Evolutionary conservation across 30 jellyfish, hydroid and myxozoan genomes (phyloP), one percentile per base, ranked within the genome.

Genomic region (Hydractinia symbiolongicarpus): DNA sequence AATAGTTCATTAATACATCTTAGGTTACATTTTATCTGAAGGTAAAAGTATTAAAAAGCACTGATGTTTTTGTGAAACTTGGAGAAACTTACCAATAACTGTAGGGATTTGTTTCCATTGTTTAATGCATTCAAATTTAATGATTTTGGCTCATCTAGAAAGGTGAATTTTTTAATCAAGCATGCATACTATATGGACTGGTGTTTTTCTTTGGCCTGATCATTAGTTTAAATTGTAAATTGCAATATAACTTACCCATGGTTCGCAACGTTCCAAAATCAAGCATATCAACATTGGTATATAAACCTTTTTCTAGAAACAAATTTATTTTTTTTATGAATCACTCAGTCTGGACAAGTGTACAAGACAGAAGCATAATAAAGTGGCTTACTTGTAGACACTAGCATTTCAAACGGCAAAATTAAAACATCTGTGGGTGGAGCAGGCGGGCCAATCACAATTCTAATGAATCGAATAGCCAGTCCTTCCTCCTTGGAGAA

Each of bases 191-290:
- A 30, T 30, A 30, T 30, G 1, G 2, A 30, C 44, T 30, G 44
- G 1, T 30, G 44, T 0, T 30, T 30, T 30, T 1, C 2, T 30
- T 30, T 30, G 2, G 44, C 44, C 44, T 30, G 44, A 30, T 30
- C 44, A 30, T 30, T 30, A 30, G 44, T 30, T 30, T 30, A 30
- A 30, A 30, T 30, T 30, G 44, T 30, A 30, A 30, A 30, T 30
- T 30, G 44, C 44, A 30, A 30, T 30, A 30, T 30, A 13, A 73
- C 94, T 60, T 83, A 91, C 98, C 98, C 98, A 91, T 91, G 55
- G 98, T 91, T 55, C 98, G 83, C 49, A 91, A 86, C 9, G 95
- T 91, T 51, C 98, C 98, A 72, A 91, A 91, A 73, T 91, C 98
- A 40, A 91, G 83, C 71, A 81, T 62, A 55, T 91, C 98, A n/a